These are phyloP conservation scores for Callinectes sapidus DNA, from an alignment of 2,888 invertebrate species.

Conservation along the genomic window DNA sequence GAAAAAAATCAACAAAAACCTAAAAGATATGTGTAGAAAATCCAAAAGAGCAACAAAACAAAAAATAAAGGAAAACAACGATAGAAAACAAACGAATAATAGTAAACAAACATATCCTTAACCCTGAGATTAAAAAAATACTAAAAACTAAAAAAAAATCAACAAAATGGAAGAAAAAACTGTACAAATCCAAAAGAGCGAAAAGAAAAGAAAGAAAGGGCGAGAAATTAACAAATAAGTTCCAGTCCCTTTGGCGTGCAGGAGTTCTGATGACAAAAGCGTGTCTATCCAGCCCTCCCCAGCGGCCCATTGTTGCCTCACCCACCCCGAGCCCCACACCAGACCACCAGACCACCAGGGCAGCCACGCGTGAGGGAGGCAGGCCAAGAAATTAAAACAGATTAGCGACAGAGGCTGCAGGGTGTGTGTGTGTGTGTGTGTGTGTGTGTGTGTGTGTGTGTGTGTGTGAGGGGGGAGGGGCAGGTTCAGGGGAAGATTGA, in stretches of 20 bases:
- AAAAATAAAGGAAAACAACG: too few relatives aligned
- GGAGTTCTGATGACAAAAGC: background rate
- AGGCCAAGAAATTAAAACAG: conserved; percentile 10
- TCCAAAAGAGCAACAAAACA: too few relatives aligned
- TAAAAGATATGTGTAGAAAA: too few relatives aligned
- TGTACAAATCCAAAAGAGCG: background rate
- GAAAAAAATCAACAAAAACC: too few relatives aligned
- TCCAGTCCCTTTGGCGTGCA: background rate
- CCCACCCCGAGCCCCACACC: background rate
- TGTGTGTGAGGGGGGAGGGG: background rate
- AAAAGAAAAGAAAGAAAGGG: background rate
- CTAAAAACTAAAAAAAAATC: background rate
- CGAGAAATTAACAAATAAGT: background rate
- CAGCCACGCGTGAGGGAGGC: background rate
- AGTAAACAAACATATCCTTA: background rate
- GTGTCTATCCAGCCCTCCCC: background rate
- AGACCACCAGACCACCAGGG: background rate
- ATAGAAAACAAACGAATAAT: background rate
- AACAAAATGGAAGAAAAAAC: background rate
- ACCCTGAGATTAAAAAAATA: background rate
- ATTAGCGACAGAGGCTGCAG: background rate
- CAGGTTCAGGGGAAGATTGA: background rate
- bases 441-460: too few relatives aligned
- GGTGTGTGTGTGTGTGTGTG: background rate
- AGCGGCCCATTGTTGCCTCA: background rate